Base-by-base conservation (phyloP, 2,888 invertebrate species). In the Deroplatys truncata region DNA sequence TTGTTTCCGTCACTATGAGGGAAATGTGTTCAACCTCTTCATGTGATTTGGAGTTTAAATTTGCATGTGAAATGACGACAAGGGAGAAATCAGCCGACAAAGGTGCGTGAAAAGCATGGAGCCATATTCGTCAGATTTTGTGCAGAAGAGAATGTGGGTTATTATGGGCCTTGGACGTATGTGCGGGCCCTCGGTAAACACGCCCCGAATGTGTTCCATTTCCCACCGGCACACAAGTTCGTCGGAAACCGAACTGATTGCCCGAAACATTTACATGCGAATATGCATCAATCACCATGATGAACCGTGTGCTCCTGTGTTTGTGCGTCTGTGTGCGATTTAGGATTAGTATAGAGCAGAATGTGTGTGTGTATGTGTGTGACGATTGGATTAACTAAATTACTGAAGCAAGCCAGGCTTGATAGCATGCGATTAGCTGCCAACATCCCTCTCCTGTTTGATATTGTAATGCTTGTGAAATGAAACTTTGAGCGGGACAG, bases 351-450 rank as follows among this genome's bases (percentile, higher is more conserved):
- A 83, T 84, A 49, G 84, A 83, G 83, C 49, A 84, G 20, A 20
- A 25, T 72, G 56, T 72, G 56, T 72, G 56, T 72, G 56, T 72
- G 56, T 72, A 72, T 72, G 56, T 72, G 56, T 72, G 84, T 88
- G 88, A 88, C 90, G 90, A 87, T 87, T 82, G 87, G 90, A 90
- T 90, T 90, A 90, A 90, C 89, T 84, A 89, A 90, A 90, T 90
- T 90, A 90, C 90, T 86, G 86, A 82, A 86, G 86, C 88, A 85
- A 72, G 86, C 86, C 86, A 86, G 86, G 86, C 86, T 29, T 86
- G 86, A 86, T 86, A 86, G 82, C 86, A 82, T 82, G 82, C 86
- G 56, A 86, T 86, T 86, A 86, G 86, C 86, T 82, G 28, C 29
- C 29, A 56, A 56, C 56, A 72, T 72, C 56, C 56, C 56, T 72